Evolutionary conservation across 1,140 invertebrate species (phyloP).

Genomic region (Drosophila albomicans): DNA sequence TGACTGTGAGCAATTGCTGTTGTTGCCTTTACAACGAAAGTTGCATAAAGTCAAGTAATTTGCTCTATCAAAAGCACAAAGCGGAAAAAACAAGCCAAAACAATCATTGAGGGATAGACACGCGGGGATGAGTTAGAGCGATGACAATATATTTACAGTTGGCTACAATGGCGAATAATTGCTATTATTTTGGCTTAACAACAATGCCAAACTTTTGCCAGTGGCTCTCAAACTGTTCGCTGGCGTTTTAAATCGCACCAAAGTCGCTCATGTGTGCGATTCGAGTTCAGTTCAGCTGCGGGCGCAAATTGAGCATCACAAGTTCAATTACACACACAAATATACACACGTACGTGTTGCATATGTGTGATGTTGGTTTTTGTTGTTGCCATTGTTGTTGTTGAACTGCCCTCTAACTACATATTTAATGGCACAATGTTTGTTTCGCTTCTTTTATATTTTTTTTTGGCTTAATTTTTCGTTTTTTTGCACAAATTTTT

Average conservation of each 20-base stretch:
- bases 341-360: constrained; percentile 23
- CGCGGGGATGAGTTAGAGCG: neutral
- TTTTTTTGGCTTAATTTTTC: neutral
- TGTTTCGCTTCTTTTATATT: constrained; percentile 12
- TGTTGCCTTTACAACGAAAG: constrained; percentile 41
- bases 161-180: constrained; percentile 62
- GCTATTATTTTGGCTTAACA: constrained; percentile 38
- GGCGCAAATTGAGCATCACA: constrained; percentile 67
- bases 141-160: constrained; percentile 54
- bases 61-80: constrained; percentile 55
- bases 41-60: constrained; percentile 73
- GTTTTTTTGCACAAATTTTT: constrained; percentile 65
- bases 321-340: constrained; percentile 60
- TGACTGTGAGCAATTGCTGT: constrained; percentile 60
- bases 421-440: constrained; percentile 75
- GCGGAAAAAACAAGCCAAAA: constrained; percentile 36
- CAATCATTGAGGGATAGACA: constrained; percentile 15
- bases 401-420: constrained; percentile 66
- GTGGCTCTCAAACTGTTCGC: constrained; percentile 52
- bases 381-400: constrained; percentile 11
- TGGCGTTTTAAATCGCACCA: constrained; percentile 48
- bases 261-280: constrained; percentile 49
- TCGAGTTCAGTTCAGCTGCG: constrained; percentile 23
- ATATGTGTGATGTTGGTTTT: constrained; percentile 22
- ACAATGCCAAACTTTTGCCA: constrained; percentile 33